phyloP scores from a whole-genome alignment of 2,888 invertebrate species.

The Eristalinus sepulchralis region DNA sequence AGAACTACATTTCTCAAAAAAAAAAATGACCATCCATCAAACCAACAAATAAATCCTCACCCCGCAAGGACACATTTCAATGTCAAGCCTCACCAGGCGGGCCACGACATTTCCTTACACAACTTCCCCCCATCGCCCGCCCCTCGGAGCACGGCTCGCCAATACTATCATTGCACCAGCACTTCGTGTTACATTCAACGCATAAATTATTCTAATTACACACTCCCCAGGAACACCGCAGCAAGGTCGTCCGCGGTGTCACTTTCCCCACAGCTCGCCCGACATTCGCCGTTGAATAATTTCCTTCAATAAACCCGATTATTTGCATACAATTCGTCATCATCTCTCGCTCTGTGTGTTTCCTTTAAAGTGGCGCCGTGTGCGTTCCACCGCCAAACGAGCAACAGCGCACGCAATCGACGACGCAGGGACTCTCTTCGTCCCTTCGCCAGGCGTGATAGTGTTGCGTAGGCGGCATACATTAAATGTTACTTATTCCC shows the following conservation, averaged over 20 bases:
- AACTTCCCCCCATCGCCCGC: too few species aligned
- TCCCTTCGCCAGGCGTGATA: not conserved
- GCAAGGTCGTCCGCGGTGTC: not conserved
- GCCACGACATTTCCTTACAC: too few species aligned
- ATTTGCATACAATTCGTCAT: conserved; percentile 11
- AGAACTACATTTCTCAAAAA: too few species aligned
- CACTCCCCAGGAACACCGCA: not conserved
- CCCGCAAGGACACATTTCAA: too few species aligned
- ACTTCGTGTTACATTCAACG: not conserved
- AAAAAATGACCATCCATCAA: too few species aligned
- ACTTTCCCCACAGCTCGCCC: not conserved
- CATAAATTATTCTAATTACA: not conserved
- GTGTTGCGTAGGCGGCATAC: conserved; percentile 28
- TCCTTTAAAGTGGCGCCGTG: not conserved
- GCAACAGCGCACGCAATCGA: conserved; percentile 10
- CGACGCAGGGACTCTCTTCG: not conserved
- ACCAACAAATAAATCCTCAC: too few species aligned
- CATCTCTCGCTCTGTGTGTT: not conserved
- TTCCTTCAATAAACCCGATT: not conserved
- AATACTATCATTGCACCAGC: too few species aligned
- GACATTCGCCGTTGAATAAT: not conserved
- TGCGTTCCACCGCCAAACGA: not conserved
- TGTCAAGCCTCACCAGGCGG: too few species aligned
- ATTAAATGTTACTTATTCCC: conserved; percentile 11
- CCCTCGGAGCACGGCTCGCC: too few species aligned